Conservation (phyloP, 2,888 invertebrate genomes). For the Meiosimyza decipiens region DNA sequence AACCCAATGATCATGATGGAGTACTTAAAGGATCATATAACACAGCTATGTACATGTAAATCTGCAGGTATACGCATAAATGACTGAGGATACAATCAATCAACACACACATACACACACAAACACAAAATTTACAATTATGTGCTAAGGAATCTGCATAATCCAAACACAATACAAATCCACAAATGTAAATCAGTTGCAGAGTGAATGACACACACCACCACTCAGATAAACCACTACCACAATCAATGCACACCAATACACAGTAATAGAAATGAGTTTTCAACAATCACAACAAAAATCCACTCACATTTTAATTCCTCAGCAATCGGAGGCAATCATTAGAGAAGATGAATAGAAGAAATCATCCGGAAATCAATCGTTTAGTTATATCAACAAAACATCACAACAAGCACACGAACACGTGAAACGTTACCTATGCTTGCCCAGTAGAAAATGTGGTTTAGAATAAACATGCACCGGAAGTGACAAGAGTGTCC, state of each 20-base stretch:
- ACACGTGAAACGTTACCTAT: background rate
- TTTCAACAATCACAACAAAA: background rate
- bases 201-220: conserved; percentile 1
- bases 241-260: background rate
- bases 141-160: background rate
- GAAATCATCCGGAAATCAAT: background rate
- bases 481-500: too few species aligned
- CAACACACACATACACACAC: background rate
- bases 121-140: conserved; percentile 8
- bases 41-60: background rate
- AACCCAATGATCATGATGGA: conserved; percentile 1
- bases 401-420: background rate
- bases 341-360: background rate
- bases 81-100: background rate
- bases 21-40: background rate
- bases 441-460: background rate
- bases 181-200: background rate
- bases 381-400: conserved; percentile 6
- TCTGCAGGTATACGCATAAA: background rate
- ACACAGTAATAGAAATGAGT: conserved; percentile 1
- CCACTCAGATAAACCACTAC: background rate
- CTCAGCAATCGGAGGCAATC: background rate
- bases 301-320: background rate
- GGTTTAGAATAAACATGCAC: too few species aligned
- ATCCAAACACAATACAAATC: background rate